Conservation (phyloP, 2,113 vertebrate species). For the Spea multiplicata region DNA sequence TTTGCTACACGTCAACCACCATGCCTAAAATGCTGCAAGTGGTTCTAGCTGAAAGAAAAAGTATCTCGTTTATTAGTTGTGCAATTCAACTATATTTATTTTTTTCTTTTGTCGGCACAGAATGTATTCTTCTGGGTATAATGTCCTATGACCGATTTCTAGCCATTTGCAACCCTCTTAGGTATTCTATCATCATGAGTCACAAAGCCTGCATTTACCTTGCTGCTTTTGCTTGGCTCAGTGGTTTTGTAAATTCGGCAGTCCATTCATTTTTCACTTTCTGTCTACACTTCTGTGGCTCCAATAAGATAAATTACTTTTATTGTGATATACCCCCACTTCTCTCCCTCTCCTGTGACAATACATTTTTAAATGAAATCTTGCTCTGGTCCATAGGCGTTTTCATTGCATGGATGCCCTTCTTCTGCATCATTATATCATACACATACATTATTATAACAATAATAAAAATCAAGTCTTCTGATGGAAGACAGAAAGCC, state of each 20-base stretch:
- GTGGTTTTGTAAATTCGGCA: slow-evolving; percentile 12
- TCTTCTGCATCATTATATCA: slow-evolving; percentile 4
- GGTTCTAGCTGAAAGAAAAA: background rate
- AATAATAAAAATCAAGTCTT: slow-evolving; percentile 7
- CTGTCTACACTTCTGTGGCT: slow-evolving; percentile 8
- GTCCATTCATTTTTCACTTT: slow-evolving; percentile 21
- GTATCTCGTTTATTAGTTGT: slow-evolving; percentile 4
- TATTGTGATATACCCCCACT: slow-evolving; percentile 31
- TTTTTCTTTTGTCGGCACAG: slow-evolving; percentile 15
- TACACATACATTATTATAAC: slow-evolving; percentile 24
- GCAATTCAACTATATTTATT: slow-evolving; percentile 21
- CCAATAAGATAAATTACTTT: slow-evolving; percentile 23
- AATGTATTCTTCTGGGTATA: slow-evolving; percentile 15
- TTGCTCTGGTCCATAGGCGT: slow-evolving; percentile 19
- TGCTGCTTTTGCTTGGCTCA: background rate
- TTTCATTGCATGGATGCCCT: slow-evolving; percentile 27
- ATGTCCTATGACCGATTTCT: slow-evolving; percentile 30
- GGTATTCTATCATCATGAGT: slow-evolving; percentile 7
- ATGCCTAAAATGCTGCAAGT: slow-evolving; percentile 29
- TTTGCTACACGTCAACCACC: slow-evolving; percentile 21
- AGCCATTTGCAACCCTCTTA: slow-evolving; percentile 30
- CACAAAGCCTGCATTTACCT: background rate
- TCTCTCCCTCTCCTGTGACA: slow-evolving; percentile 9
- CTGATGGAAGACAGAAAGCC: background rate
- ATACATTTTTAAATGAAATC: slow-evolving; percentile 17